Evolutionary conservation across 2,888 invertebrate genomes (phyloP), one percentile per base, ranked within the genome.

Genomic region (Sphaerophoria taeniata): DNA sequence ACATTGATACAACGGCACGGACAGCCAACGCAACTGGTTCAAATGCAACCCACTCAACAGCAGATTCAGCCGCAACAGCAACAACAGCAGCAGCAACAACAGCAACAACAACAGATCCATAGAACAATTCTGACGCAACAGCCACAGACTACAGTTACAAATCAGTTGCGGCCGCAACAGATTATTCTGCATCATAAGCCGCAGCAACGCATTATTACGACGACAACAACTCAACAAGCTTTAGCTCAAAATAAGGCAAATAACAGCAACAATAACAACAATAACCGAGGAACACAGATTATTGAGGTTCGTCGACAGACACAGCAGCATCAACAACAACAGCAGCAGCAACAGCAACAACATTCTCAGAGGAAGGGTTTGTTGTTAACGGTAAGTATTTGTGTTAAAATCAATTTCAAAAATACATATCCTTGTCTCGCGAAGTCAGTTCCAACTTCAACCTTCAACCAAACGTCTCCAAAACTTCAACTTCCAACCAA

Each of bases 1-100:
- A 92, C 92, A 55, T 88, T 92, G 31, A 92, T 92, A 70, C 92
- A 92, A 87, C 89, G 92, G 72, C 92, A 92, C 53, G 92, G 92
- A 9, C 92, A 92, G 84, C 92, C 91, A 85, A 92, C 92, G 43
- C 92, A 92, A 88, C 81, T 92, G 76, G 92, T 92, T 81, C 92
- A 92, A 89, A 90, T 92, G 80, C 92, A 92, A 86, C 89, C 89
- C n/a, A 75, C 89, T 65, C 87, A 80, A 60, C 88, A 88, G 33
- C 89, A 88, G 45, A 91, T 92, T 77, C 92, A 92, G 88, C 90
- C 91, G 72, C 92, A 92, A 88, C 72, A 69, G 9, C 79, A 75
- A 9, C 78, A 74, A 4, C 83, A 83, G 12, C 88, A 87, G 31
- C 87, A 75, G 14, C 47, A 47, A 43, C 76, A 73, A 9, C 82